Base-by-base conservation (phyloP, 2,888 invertebrate species). In the Netelia fuscicornis region DNA sequence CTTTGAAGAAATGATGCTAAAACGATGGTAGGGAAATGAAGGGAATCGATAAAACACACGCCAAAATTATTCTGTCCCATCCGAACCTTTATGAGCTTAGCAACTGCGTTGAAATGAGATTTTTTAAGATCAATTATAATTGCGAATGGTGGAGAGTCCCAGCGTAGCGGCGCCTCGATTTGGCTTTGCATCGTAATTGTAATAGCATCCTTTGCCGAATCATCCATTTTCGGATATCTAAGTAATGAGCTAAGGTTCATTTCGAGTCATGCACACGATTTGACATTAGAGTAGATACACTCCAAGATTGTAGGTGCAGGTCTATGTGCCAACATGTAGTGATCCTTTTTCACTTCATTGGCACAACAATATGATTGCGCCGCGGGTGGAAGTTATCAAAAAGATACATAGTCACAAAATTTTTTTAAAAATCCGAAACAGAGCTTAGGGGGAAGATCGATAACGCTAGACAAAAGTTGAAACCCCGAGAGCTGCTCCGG, bases 71-170 rank as follows among this genome's bases (percentile, higher is more conserved):
- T 1, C 1, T 25, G 42, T 56, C 8, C 9, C 48, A 10, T 58
- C 56, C 79, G 9, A 90, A 93, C 93, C 90, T 92, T 92, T 84
- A 93, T 90, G 30, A 93, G 82, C 74, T 86, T 88, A 37, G 90
- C 58, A 44, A 87, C 91, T 80, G 92, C 91, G 9, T 90, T 89
- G 81, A 91, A 92, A 64, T 90, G 89, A 17, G 80, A 65, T 75
- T 91, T 90, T 30, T 86, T 85, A 2, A 92, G 84, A 85, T 93
- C 92, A n/a, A 89, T 79, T 62, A 93, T 91, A 64, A 81, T 88
- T 64, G 88, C 91, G 67, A 81, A 87, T 20, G 85, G 37, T 2
- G 89, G 84, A 2, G 87, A 83, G 20, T 84, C 84, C 93, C 93
- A 93, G 13, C 76, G 68, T 2, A 93, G 80, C 1, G 93, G 90